phyloP scores from a whole-genome alignment of 2,113 vertebrate genomes.

The Tragulus kanchil region DNA sequence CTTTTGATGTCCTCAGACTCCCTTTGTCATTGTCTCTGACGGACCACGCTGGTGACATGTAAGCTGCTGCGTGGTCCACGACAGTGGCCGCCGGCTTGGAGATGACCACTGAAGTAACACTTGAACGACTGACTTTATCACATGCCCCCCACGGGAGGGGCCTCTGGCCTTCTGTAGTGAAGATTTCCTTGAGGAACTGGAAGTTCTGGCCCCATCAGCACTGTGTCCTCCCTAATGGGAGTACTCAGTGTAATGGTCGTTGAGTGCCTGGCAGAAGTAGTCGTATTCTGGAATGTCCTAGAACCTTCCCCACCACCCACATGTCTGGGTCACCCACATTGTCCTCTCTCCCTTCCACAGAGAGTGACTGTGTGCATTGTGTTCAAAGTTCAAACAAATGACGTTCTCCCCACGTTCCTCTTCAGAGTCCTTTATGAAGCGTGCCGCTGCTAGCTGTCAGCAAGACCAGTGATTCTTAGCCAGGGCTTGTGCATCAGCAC shows the following conservation, averaged over 20 bases:
- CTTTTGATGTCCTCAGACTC: not conserved
- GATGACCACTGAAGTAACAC: not conserved
- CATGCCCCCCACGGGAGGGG: not conserved
- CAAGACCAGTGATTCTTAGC: constrained; percentile 36
- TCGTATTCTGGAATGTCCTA: constrained; percentile 46
- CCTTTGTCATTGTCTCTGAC: not conserved
- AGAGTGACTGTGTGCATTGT: not conserved
- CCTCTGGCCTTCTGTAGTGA: not conserved
- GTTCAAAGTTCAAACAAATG: constrained; percentile 38
- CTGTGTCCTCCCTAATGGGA: not conserved
- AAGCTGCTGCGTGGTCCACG: not conserved
- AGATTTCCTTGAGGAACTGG: not conserved
- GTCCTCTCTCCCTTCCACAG: not conserved
- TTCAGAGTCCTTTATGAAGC: constrained; percentile 3
- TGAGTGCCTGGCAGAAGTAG: not conserved
- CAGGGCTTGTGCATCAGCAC: constrained; percentile 44
- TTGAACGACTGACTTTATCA: not conserved
- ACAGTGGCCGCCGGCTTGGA: not conserved
- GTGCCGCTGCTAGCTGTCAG: not conserved
- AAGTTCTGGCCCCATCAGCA: not conserved
- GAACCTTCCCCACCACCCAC: not conserved
- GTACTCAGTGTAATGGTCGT: not conserved
- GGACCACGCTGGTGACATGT: not conserved
- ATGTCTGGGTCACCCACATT: constrained; percentile 40
- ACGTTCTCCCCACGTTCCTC: not conserved